Percentiles rank a stretch among this genome's conserved stretches.
These are phyloP conservation scores for Cydia fagiglandana DNA, from an alignment of 1,140 invertebrate genomes.

Conservation along the genomic window DNA sequence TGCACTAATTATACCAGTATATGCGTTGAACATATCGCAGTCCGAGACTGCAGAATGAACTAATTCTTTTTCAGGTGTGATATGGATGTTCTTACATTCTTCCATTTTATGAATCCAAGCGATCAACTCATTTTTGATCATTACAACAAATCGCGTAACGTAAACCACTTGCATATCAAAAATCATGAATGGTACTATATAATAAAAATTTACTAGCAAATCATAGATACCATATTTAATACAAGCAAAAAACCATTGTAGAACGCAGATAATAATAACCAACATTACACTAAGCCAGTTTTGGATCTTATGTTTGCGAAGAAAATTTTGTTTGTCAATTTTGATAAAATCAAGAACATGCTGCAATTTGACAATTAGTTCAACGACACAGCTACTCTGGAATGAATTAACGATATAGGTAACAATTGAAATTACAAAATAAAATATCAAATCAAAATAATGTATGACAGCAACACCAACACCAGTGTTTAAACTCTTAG, in stretches of 20 bases:
- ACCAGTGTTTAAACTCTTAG: not conserved
- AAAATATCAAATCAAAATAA: not conserved
- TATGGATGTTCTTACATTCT: not conserved
- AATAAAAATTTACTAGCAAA: not conserved
- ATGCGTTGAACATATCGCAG: not conserved
- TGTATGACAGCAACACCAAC: not conserved
- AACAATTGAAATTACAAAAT: not conserved
- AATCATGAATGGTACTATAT: not conserved
- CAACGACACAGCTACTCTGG: not conserved
- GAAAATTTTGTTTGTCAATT: not conserved
- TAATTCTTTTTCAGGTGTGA: not conserved
- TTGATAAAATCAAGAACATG: not conserved
- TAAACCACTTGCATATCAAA: not conserved
- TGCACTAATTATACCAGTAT: conserved; percentile 11
- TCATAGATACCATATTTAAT: not conserved
- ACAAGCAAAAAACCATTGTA: not conserved
- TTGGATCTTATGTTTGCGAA: not conserved
- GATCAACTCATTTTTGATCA: not conserved
- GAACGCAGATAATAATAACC: not conserved
- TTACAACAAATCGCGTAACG: not conserved
- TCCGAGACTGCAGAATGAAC: not conserved
- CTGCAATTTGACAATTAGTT: not conserved
- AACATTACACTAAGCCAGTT: not conserved
- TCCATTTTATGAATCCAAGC: not conserved
- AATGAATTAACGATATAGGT: not conserved